Percentiles rank a stretch among this genome's conserved stretches.
These are phyloP conservation scores for Lysandra bellargus DNA, from an alignment of 2,888 invertebrate genomes.

Conservation along the genomic window DNA sequence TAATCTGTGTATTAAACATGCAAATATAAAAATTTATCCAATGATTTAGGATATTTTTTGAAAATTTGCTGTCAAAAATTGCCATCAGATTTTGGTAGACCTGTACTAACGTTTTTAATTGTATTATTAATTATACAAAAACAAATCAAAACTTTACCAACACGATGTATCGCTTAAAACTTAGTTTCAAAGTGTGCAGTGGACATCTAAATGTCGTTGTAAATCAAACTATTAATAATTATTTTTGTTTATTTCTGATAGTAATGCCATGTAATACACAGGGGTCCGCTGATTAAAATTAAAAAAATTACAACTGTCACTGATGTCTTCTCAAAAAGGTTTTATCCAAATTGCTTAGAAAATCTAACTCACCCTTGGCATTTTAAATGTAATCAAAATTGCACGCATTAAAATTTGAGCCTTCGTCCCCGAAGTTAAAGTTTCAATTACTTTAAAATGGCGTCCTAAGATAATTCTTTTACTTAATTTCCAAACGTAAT, in stretches of 20 bases:
- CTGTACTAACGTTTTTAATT: too few species aligned
- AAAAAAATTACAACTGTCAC: not conserved
- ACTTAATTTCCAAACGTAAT: conserved; percentile 28
- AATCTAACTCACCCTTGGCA: conserved; percentile 18
- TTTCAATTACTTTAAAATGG: not conserved
- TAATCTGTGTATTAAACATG: too few species aligned
- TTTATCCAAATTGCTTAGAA: not conserved
- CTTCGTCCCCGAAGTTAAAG: not conserved
- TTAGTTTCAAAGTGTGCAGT: too few species aligned
- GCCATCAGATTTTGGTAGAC: too few species aligned
- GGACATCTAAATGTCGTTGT: not conserved
- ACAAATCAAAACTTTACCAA: too few species aligned
- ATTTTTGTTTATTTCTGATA: not conserved
- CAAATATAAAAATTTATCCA: too few species aligned
- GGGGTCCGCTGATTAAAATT: not conserved
- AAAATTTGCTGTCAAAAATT: too few species aligned
- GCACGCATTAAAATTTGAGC: conserved; percentile 15
- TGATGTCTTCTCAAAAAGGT: not conserved
- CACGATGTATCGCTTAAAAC: too few species aligned
- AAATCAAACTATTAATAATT: not conserved
- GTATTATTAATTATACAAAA: too few species aligned
- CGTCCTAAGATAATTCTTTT: conserved; percentile 23
- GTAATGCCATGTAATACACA: not conserved
- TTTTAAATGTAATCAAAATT: conserved; percentile 27
- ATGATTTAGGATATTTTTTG: too few species aligned